Evolutionary conservation across 2,797 vertebrate species (phyloP).

Genomic region (Falco cherrug): DNA sequence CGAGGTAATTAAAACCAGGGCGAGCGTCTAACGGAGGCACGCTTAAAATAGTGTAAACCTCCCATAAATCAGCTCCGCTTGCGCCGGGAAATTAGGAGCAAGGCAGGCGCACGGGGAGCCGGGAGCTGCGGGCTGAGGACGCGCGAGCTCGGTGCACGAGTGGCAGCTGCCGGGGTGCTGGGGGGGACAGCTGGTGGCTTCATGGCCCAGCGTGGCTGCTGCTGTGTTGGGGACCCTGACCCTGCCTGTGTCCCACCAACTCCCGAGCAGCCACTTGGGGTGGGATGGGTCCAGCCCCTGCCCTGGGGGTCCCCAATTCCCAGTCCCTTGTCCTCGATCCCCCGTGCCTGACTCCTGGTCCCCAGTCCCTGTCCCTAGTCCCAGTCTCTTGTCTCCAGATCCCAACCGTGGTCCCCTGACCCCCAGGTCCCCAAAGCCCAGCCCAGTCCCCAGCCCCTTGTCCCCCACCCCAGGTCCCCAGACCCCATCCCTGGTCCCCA

Average conservation of each 20-base stretch:
- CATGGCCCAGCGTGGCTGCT: neutral
- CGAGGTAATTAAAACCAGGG: conserved; percentile 47
- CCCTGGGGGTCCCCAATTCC: neutral
- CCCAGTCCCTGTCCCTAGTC: too few relatives aligned
- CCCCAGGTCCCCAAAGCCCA: too few relatives aligned
- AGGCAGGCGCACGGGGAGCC: neutral
- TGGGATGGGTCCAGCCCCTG: neutral
- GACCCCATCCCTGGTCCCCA: neutral
- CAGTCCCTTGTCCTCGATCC: neutral
- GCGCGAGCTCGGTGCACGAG: neutral
- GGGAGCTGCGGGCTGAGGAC: neutral
- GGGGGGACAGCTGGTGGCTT: neutral
- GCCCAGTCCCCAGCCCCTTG: neutral
- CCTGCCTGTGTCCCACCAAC: neutral
- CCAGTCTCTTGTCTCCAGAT: neutral
- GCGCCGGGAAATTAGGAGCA: conserved; percentile 13
- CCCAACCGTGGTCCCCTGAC: too few relatives aligned
- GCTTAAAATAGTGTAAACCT: conserved; percentile 47
- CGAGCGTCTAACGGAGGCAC: conserved; percentile 17
- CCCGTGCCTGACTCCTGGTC: neutral
- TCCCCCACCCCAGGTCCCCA: neutral
- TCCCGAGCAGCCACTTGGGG: too few relatives aligned
- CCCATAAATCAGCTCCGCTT: conserved; percentile 35
- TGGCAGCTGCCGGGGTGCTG: neutral
- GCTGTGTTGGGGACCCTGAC: neutral